Base-by-base conservation (phyloP, 2,113 vertebrate species). In the Arenaria interpres region DNA sequence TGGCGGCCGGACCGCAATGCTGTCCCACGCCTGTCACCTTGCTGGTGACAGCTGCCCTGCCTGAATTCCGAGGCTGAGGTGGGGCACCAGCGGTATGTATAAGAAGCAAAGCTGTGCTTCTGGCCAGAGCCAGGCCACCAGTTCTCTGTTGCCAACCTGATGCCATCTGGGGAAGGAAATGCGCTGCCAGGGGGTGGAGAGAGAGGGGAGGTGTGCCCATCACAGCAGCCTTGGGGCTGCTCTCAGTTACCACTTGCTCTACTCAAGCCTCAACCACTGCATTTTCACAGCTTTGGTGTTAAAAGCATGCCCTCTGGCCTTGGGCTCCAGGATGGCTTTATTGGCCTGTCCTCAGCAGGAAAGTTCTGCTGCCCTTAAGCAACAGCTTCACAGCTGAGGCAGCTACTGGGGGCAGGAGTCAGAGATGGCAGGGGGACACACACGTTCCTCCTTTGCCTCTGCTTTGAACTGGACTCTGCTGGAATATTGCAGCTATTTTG, bases 31-130 rank as follows among this genome's bases (percentile, higher is more conserved):
- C 54, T 39, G 60, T 63, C 79, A 51, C 79, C 66, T 62, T 12
- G 4, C 27, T 35, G 56, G 21, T 59, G 69, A 60, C 80, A 89
- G 41, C 51, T 33, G 22, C 45, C 37, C 68, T 43, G 53, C 39
- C 30, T 3, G 10, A 46, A 7, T 33, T 19, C 45, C 2, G 24
- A 35, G 30, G 43, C 43, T 20, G 45, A 4, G 22, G 15, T 15
- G 10, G 76, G 43, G 57, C 84, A 46, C 0, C 0, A 0, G 37
- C 17, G 10, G 22, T 4, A 48, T 0, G 0, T 5, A 17, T 2
- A 24, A 27, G 27, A 83, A 64, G 43, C 46, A 48, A 46, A 81
- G 14, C 0, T 10, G 6, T 15, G 7, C 35, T 53, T 51, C 62
- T 57, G 50, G 27, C 8, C 16, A 12, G 24, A 86, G 50, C 37